Base-by-base conservation (phyloP, 2,797 vertebrate genomes). In the Coregonus suidteri region DNA sequence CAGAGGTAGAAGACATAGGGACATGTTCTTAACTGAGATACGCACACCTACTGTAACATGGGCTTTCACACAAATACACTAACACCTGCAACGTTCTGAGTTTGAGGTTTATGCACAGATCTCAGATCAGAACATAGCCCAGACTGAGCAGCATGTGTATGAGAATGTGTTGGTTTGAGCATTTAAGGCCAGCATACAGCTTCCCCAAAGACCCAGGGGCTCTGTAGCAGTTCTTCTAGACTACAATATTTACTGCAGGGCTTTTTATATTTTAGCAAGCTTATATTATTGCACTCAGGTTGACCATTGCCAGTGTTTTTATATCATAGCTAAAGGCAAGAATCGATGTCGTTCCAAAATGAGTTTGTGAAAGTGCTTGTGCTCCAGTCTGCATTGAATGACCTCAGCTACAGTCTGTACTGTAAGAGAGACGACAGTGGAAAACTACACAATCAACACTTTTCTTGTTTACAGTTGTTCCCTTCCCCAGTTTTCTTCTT, bases 11-110 rank as follows among this genome's bases (percentile, higher is more conserved):
- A 74, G 79, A 81, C 69, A 70, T 71, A 56, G 70, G 53, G 72
- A 35, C 77, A 78, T 82, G 68, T 73, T 87, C 86, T 88, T 86
- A 83, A 62, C 72, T 84, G 83, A 88, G 79, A 89, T 81, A 41
- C 65, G 13, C 13, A 30, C 69, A 66, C 35, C 69, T 53, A 20
- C 13, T 9, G n/a, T 13, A 73, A 66, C 62, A 20, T 54, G 37
- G 52, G 59, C 69, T 76, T 73, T 73, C 51, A 71, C 70, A 76
- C 70, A 34, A 35, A 69, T n/a, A 13, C 41, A 31, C 35, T 4
- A 67, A 56, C 41, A 31, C 51, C 11, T 52, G 14, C 34, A 16
- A 31, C 53, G 3, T n/a, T 14, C 3, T 15, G 35, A 41, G 73
- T 41, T 51, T 20, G n/a, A 20, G 41, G 16, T 41, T 67, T 11